phyloP scores from a whole-genome alignment of 2,113 vertebrate species.

The Pseudorhombus dupliciocellatus region DNA sequence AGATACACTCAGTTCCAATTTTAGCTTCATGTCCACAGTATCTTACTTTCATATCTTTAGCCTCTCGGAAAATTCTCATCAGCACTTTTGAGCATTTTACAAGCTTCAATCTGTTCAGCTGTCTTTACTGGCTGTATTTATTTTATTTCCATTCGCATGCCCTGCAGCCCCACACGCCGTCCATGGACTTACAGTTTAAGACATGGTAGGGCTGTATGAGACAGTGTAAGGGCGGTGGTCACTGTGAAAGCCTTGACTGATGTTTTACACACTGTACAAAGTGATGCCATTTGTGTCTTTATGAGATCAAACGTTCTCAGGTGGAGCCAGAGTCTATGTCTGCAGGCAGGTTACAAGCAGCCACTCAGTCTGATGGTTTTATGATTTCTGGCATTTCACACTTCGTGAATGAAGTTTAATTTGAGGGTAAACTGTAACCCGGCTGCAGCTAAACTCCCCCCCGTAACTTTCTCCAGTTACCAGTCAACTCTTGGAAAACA shows the following conservation, averaged over 20 bases:
- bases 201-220: neutral
- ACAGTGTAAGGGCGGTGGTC: no score
- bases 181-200: neutral
- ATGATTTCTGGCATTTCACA: neutral
- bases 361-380: slow-evolving; percentile 3
- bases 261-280: neutral
- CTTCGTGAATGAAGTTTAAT: neutral
- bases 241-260: neutral
- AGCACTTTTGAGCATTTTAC: no score
- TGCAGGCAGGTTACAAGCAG: neutral
- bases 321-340: slow-evolving; percentile 4
- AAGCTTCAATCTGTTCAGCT: no score
- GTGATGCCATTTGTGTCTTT: neutral
- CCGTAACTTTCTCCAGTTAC: neutral
- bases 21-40: neutral
- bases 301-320: neutral
- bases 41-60: neutral
- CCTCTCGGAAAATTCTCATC: neutral
- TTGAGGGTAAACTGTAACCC: neutral
- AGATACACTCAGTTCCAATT: neutral
- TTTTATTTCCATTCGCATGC: no score
- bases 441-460: neutral
- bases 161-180: neutral
- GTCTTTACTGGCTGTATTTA: neutral
- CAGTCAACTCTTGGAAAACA: neutral